Base-by-base conservation (phyloP, 2,888 invertebrate genomes). In the Strigamia transsilvanica region DNA sequence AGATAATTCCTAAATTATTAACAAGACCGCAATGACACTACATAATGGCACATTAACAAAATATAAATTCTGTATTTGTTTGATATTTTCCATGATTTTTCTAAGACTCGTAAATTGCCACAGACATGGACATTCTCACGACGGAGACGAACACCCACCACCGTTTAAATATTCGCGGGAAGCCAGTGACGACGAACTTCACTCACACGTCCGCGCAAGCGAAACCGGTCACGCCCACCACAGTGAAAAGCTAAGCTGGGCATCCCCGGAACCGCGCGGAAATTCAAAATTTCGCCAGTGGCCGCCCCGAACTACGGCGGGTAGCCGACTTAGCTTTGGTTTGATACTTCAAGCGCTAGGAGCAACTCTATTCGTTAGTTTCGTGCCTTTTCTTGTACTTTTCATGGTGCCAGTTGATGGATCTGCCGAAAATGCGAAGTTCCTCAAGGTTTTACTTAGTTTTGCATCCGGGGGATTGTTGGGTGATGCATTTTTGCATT, bases 401-500 rank as follows among this genome's bases (percentile, higher is more conserved):
- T 94, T 96, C 87, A 92, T 97, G 83, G 96, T 99, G 85, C 98
- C 98, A 0, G 90, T 99, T 82, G 95, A 98, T 86, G 94, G 94
- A 84, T 92, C 92, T 38, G 92, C 93, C 82, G 93, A 94, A 86
- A 94, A 95, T 87, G 92, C 95, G 87, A 94, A 96, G 0, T 89
- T 96, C 56, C 89, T 99, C 9, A 99, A 98, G 89, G 91, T 98
- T 83, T 90, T 98, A 79, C 88, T 98, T 78, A 95, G 96, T 18
- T 98, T 98, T 89, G 98, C 97, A 0, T 96, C 97, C 0, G 97
- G 98, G 73, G 97, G 99, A 78, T 91, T 99, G 15, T 90, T 99
- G 0, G 99, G 99, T 9, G 99, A 99, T 90, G 99, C 99, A 0
- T 99, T 99, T 88, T 91, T 99, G 7, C 99, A 99, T 89, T 90